These are phyloP conservation scores for Pseudopleuronectes americanus DNA, from an alignment of 2,797 vertebrate species.

Conservation along the genomic window DNA sequence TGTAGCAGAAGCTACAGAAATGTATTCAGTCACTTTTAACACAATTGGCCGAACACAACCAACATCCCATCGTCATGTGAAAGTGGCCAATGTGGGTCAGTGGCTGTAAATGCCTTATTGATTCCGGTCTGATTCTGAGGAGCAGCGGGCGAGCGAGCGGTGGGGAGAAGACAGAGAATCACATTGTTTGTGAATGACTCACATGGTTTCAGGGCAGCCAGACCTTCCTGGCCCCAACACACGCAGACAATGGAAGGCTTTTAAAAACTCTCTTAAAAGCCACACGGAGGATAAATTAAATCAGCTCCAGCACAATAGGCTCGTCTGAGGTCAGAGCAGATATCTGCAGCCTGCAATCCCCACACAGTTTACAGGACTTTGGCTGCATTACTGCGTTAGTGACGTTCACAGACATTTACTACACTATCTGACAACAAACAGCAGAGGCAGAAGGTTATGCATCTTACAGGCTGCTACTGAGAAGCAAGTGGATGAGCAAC, in stretches of 20 bases:
- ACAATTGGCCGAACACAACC: neutral
- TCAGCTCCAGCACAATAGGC: constrained; percentile 33
- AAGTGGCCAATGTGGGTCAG: constrained; percentile 45
- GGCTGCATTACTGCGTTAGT: neutral
- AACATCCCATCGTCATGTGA: constrained; percentile 32
- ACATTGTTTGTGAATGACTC: constrained; percentile 70
- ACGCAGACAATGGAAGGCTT: constrained; percentile 59
- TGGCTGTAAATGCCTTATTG: constrained; percentile 47
- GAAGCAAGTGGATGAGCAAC: too few relatives aligned
- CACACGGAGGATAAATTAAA: constrained; percentile 50
- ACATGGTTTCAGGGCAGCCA: constrained; percentile 61
- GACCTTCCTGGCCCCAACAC: constrained; percentile 41
- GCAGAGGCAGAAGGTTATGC: neutral
- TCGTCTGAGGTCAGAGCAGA: constrained; percentile 45
- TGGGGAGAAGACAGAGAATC: constrained; percentile 63
- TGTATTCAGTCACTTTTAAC: constrained; percentile 16
- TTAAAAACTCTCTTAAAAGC: constrained; percentile 48
- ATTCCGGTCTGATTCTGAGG: constrained; percentile 52
- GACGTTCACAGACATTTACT: neutral
- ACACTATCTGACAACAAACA: neutral
- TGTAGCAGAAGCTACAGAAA: neutral
- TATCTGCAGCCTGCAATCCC: constrained; percentile 32
- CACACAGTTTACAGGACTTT: constrained; percentile 14
- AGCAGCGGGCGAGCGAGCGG: constrained; percentile 20
- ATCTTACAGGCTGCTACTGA: neutral